phyloP scores from a whole-genome alignment of 2,797 vertebrate genomes.

The Epinephelus awoara region DNA sequence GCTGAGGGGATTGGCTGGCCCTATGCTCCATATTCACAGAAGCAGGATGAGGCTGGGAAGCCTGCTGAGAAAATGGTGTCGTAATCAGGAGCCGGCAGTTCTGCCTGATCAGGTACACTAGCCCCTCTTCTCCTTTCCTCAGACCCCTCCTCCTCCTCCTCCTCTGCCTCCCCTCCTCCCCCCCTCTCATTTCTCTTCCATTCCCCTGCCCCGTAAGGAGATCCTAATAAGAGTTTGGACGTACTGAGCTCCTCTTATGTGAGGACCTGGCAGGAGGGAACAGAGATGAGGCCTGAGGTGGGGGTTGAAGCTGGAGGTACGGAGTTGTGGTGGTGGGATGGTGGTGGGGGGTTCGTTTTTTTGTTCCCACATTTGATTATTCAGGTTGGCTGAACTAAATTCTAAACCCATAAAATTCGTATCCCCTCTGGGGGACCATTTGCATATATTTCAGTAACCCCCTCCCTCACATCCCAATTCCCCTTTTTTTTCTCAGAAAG shows the following conservation, averaged over 20 bases:
- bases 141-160: conserved; percentile 73
- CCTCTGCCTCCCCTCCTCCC: conserved; percentile 59
- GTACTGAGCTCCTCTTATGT: conserved; percentile 83
- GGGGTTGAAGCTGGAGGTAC: conserved; percentile 76
- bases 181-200: conserved; percentile 73
- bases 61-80: conserved; percentile 99
- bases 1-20: conserved; percentile 93
- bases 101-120: conserved; percentile 96
- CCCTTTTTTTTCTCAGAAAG: conserved; percentile 83
- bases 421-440: conserved; percentile 90
- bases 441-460: conserved; percentile 88
- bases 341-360: conserved; percentile 75
- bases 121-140: conserved; percentile 83
- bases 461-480: conserved; percentile 79
- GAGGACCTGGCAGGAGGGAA: conserved; percentile 82
- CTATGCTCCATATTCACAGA: conserved; percentile 97
- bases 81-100: conserved; percentile 98
- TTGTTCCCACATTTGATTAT: conserved; percentile 95
- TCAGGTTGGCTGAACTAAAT: conserved; percentile 94
- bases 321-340: conserved; percentile 69
- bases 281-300: conserved; percentile 79
- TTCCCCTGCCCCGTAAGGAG: conserved; percentile 86
- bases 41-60: conserved; percentile 94
- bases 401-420: conserved; percentile 91
- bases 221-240: conserved; percentile 93